Evolutionary conservation across 2,113 vertebrate species (phyloP).

Genomic region (Promerops cafer): DNA sequence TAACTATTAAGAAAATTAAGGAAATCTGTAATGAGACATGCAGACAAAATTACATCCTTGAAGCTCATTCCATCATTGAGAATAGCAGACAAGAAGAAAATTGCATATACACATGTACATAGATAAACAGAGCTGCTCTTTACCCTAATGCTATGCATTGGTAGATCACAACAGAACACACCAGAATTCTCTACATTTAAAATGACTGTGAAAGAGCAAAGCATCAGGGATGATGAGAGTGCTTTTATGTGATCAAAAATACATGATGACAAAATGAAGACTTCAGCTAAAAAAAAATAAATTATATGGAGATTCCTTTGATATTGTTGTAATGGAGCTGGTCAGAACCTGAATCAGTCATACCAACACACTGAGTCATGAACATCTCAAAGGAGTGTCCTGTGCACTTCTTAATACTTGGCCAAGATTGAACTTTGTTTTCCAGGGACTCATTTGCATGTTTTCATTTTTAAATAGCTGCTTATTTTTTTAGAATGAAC

Average conservation of each 20-base stretch:
- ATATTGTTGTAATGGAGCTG: neutral
- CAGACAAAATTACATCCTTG: neutral
- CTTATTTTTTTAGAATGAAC: neutral
- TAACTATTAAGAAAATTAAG: neutral
- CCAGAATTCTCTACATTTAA: neutral
- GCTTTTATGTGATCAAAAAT: neutral
- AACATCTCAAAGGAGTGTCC: neutral
- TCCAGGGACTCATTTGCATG: accelerated
- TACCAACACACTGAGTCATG: neutral
- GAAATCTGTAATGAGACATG: neutral
- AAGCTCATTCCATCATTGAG: neutral
- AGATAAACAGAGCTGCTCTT: neutral
- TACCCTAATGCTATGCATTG: neutral
- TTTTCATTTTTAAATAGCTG: neutral
- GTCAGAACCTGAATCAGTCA: neutral
- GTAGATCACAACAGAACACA: neutral
- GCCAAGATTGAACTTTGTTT: neutral
- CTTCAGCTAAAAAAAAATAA: neutral
- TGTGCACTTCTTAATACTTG: neutral
- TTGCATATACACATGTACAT: neutral
- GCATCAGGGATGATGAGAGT: neutral
- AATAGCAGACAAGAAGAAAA: neutral
- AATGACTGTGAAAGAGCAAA: neutral
- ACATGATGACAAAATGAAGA: neutral
- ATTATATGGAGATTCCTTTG: neutral